Base-by-base conservation (phyloP, 1,140 invertebrate species). In the Drosophila sulfurigaster region DNA sequence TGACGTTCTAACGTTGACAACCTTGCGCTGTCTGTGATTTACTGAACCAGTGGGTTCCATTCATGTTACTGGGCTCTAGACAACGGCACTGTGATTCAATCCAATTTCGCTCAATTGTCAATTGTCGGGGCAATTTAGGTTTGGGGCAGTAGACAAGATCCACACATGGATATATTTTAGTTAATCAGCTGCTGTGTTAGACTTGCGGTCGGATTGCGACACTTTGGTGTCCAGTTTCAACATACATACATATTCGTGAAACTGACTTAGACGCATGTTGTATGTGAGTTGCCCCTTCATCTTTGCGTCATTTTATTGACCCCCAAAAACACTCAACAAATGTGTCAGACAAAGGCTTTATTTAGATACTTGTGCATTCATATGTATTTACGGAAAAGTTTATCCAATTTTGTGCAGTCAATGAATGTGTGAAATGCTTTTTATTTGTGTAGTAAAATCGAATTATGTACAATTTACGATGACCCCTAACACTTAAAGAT, bases 81-180 rank as follows among this genome's bases (percentile, higher is more conserved):
- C 43, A 25, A 43, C 72, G 28, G 65, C 72, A 58, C 57, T 66
- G 70, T 85, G 80, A 83, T 88, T 88, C 74, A 88, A 88, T 88
- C 72, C 70, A 88, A 88, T 89, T 83, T 79, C 67, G 59, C 83
- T 88, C 80, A 88, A 88, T 88, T 88, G 66, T 83, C 83, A 88
- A 88, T 89, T 89, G 85, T 88, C 66, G 85, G 85, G 63, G 78
- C 69, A 88, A 88, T 88, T 88, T 81, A 89, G 73, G 52, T 81
- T 80, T 63, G 58, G 83, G 73, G 63, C 68, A 73, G 30, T 38
- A 62, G 54, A 70, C 49, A 62, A 68, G 63, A 63, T 68, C 63
- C 67, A 72, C 68, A 59, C 57, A 76, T 54, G 79, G 75, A 76
- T 70, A 69, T 87, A 81, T 71, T 82, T 81, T 82, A 87, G 79